phyloP scores from a whole-genome alignment of 2,888 invertebrate species.

The Drosophila diplacantha region DNA sequence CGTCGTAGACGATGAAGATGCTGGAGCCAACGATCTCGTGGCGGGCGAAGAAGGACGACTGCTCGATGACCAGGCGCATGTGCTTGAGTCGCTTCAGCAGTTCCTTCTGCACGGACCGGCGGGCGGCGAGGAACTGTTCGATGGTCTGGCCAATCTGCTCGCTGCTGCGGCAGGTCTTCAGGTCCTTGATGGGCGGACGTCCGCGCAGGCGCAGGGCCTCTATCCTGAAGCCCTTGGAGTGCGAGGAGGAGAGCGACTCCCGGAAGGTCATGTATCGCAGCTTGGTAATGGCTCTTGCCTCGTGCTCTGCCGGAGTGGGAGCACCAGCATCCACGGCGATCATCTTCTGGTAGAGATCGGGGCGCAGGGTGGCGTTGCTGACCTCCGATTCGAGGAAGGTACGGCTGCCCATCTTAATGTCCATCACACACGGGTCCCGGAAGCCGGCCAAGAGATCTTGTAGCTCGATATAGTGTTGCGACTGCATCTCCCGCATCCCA shows the following conservation, averaged over 20 bases:
- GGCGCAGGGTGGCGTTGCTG: conserved; percentile 87
- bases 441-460: conserved; percentile 95
- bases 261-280: conserved; percentile 97
- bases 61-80: conserved; percentile 88
- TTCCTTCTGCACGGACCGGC: conserved; percentile 82
- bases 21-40: conserved; percentile 97
- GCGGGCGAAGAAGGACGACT: conserved; percentile 88
- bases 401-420: conserved; percentile 97
- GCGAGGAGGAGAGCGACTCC: conserved; percentile 94
- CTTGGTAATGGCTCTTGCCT: conserved; percentile 92
- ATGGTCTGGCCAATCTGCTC: conserved; percentile 87
- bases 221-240: conserved; percentile 94
- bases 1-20: conserved; percentile 95
- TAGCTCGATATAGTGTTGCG: conserved; percentile 93
- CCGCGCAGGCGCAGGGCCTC: conserved; percentile 95
- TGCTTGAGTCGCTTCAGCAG: conserved; percentile 86
- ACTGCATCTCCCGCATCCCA: conserved; percentile 86
- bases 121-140: conserved; percentile 84
- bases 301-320: conserved; percentile 90
- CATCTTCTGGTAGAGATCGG: conserved; percentile 97
- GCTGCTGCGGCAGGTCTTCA: conserved; percentile 90
- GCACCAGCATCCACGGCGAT: conserved; percentile 91
- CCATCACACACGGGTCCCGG: conserved; percentile 95
- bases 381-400: conserved; percentile 98
- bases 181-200: conserved; percentile 88